Percentiles rank a stretch among this genome's conserved stretches.
Conservation (phyloP, 2,797 vertebrate species). For the Craterocephalus amniculus region DNA sequence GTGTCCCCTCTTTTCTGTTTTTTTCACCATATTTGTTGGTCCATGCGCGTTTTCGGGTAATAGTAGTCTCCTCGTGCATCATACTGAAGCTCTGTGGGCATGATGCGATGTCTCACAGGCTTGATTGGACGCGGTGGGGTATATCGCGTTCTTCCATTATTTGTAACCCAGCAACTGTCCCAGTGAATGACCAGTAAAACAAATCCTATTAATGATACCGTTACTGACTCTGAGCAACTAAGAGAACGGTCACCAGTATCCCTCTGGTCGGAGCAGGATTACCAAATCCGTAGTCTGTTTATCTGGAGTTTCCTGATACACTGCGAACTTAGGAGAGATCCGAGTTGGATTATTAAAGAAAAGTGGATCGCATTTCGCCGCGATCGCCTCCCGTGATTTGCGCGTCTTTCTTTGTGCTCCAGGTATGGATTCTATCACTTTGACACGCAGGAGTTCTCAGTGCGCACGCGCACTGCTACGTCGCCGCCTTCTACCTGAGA, state of each 20-base stretch:
- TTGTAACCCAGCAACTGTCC: slow-evolving; percentile 83
- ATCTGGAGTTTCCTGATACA: background rate
- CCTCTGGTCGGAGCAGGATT: background rate
- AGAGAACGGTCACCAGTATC: slow-evolving; percentile 19
- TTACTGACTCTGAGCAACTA: slow-evolving; percentile 49
- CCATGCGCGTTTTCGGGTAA: slow-evolving; percentile 17
- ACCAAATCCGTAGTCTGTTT: background rate
- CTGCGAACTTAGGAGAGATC: background rate
- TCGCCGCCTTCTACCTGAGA: slow-evolving; percentile 81
- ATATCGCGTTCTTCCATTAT: slow-evolving; percentile 73
- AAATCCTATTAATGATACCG: slow-evolving; percentile 71
- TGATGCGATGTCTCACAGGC: slow-evolving; percentile 12
- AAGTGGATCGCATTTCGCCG: background rate
- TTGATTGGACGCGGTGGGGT: slow-evolving; percentile 64
- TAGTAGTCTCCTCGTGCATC: background rate
- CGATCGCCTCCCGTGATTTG: background rate
- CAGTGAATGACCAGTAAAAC: slow-evolving; percentile 73
- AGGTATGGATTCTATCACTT: slow-evolving; percentile 43
- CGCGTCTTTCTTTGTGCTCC: background rate
- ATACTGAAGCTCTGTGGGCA: background rate
- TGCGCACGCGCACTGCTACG: slow-evolving; percentile 76
- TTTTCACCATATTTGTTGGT: background rate
- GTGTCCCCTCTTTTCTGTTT: background rate
- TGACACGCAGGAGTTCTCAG: slow-evolving; percentile 32
- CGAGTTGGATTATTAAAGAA: background rate